phyloP scores from a whole-genome alignment of 1,140 invertebrate genomes.

The Pseudoatta argentina region DNA sequence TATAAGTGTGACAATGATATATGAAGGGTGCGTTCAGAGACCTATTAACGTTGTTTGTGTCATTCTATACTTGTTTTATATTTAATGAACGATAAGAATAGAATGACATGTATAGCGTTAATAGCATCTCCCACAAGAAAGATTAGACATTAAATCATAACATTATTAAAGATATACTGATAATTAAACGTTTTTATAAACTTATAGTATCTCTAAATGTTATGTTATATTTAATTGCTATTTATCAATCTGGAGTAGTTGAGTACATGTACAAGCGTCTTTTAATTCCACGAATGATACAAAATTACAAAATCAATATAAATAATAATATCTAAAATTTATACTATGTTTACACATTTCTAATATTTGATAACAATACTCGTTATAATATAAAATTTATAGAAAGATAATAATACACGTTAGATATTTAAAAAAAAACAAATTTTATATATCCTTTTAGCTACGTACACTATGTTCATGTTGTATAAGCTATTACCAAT shows the following conservation, averaged over 20 bases:
- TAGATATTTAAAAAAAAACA: neutral
- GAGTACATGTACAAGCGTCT: neutral
- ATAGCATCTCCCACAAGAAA: neutral
- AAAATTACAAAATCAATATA: neutral
- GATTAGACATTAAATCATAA: neutral
- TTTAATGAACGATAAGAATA: too few relatives aligned
- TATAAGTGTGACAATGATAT: too few relatives aligned
- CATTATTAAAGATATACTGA: neutral
- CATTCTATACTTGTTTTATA: too few relatives aligned
- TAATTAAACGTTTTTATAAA: neutral
- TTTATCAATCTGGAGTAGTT: neutral
- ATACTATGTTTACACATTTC: neutral
- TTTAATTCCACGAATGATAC: neutral
- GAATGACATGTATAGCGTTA: too few relatives aligned
- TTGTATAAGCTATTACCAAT: slow-evolving; percentile 5
- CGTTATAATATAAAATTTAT: neutral
- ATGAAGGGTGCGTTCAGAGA: too few relatives aligned
- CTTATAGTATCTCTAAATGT: neutral
- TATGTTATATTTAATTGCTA: neutral
- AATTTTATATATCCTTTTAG: neutral
- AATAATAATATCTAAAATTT: slow-evolving; percentile 3
- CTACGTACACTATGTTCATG: neutral
- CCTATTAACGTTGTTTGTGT: too few relatives aligned
- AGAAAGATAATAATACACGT: neutral
- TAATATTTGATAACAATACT: too few relatives aligned